Evolutionary conservation across 2,113 vertebrate species (phyloP), one percentile per base, ranked within the genome.

Genomic region (Phoenicopterus ruber): DNA sequence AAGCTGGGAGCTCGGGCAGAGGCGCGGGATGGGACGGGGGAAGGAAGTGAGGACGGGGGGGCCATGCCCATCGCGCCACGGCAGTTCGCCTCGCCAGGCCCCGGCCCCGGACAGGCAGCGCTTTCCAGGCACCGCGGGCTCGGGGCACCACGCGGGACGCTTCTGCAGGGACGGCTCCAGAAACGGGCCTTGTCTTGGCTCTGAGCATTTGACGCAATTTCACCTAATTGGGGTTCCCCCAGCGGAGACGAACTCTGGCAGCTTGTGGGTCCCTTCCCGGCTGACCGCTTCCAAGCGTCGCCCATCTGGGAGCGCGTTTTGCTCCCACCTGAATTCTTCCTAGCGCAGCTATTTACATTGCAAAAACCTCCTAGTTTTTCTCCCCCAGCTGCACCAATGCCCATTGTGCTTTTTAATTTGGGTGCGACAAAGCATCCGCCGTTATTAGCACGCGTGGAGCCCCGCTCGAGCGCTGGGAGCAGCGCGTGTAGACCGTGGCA

Each of bases 41-140:
- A 10, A n/a, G 15, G 31, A 13, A 10, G 42, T 10, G 42, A 42
- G 19, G 42, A 17, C 1, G 38, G 38, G 46, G 46, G 42, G 31
- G 5, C 61, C 14, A 1, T 19, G 47, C 29, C 46, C 67, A 12
- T 16, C 22, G 5, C 11, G 55, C 50, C 31, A 11, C 15, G 63
- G 69, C 29, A 7, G 32, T 8, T 8, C 3, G 25, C 38, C 52
- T 38, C 15, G 42, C 42, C 13, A 10, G 0, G 0, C n/a, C 40
- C 22, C 24, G 2, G 57, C 18, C 57, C 13, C 0, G 2, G 21
- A 44, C 10, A 1, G 13, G 84, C 18, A 34, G 26, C 17, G 1
- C n/a, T 15, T 20, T 25, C 16, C 72, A 34, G 58, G 10, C 44
- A 2, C 50, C 2, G 4, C 18, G 47, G 70, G 69, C 55, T 50